phyloP scores from a whole-genome alignment of 2,888 invertebrate genomes.

The Lochmaea crataegi region DNA sequence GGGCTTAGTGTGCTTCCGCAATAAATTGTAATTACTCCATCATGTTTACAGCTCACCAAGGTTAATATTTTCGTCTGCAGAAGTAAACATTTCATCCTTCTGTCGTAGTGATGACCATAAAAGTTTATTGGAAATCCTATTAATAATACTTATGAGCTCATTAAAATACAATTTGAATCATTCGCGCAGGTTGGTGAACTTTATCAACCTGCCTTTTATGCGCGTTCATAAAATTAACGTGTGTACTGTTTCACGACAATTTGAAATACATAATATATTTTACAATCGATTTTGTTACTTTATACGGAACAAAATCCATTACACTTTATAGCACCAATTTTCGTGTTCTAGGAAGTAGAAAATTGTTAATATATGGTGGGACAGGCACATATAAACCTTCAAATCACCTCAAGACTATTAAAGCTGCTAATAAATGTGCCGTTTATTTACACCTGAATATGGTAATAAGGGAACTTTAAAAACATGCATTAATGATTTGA shows the following conservation, averaged over 20 bases:
- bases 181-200: not conserved
- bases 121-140: too few relatives aligned
- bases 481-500: not conserved
- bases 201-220: not conserved
- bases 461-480: not conserved
- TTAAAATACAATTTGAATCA: too few relatives aligned
- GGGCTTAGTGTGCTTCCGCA: too few relatives aligned
- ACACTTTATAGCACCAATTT: conserved; percentile 6
- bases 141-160: too few relatives aligned
- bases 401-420: not conserved
- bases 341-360: conserved; percentile 8
- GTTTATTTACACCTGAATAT: conserved; percentile 1
- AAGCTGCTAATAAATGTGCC: conserved; percentile 5
- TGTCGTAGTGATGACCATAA: too few relatives aligned
- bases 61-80: too few relatives aligned
- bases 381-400: conserved; percentile 2
- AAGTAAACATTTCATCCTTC: too few relatives aligned
- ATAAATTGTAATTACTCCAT: too few relatives aligned
- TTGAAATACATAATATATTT: not conserved
- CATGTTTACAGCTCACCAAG: too few relatives aligned
- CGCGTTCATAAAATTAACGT: not conserved
- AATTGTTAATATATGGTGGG: conserved; percentile 3
- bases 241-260: not conserved
- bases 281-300: conserved; percentile 4
- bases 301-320: conserved; percentile 5